Conservation (phyloP, 1,140 invertebrate species). For the Drosophila parabipectinata region DNA sequence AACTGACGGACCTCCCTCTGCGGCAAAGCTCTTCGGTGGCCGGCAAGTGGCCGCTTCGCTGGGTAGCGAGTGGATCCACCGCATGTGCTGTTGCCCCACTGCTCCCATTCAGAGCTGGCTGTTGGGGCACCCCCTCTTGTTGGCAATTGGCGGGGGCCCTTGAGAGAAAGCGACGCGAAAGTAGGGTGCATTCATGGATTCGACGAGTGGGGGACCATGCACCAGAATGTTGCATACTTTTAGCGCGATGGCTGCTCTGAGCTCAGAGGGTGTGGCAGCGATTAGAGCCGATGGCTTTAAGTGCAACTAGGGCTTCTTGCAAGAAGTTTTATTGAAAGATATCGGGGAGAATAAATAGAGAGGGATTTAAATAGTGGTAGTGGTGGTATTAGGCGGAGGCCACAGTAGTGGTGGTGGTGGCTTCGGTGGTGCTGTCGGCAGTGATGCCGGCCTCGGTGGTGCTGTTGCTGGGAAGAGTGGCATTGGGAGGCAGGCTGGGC, state of each 20-base stretch:
- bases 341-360: neutral
- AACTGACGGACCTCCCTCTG: constrained; percentile 4
- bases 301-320: neutral
- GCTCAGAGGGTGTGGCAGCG: neutral
- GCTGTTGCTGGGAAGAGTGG: constrained; percentile 1
- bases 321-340: neutral
- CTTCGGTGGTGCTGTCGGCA: neutral
- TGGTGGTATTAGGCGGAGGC: neutral
- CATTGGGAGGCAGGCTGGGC: neutral
- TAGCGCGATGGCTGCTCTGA: constrained; percentile 10
- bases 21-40: constrained; percentile 19
- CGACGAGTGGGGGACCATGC: constrained; percentile 44
- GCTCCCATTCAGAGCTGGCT: constrained; percentile 25
- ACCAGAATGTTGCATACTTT: constrained; percentile 64
- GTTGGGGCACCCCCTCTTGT: constrained; percentile 45
- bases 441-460: constrained; percentile 1
- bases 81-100: constrained; percentile 35
- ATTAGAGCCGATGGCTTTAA: too few species aligned
- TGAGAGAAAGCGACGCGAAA: constrained; percentile 23
- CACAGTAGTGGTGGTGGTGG: neutral
- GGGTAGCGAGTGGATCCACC: constrained; percentile 51
- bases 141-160: constrained; percentile 9
- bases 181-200: constrained; percentile 56
- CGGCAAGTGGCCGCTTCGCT: constrained; percentile 42
- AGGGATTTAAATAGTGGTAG: too few species aligned